Evolutionary conservation across 2,888 invertebrate species (phyloP), one percentile per base, ranked within the genome.

Genomic region (Eucriotettix oculatus): DNA sequence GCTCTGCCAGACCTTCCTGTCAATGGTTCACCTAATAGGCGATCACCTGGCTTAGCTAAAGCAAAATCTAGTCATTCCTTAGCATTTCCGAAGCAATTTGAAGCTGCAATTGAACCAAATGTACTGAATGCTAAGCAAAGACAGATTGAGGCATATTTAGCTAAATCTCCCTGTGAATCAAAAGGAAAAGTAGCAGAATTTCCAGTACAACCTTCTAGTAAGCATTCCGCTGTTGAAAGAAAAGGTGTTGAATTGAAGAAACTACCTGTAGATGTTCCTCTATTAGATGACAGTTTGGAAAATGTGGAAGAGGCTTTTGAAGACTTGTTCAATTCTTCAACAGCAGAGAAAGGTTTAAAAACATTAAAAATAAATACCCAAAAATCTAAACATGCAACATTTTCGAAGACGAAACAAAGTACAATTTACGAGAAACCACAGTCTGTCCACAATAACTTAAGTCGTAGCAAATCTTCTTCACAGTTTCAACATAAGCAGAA

Each of bases 241-340:
- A 16, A 16, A n/a, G 16, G 16, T 43, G 40, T 14, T 17, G n/a
- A 17, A 43, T 42, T 58, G 17, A 42, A 52, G 58, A 43, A 60
- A 42, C 42, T 54, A 10, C 14, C 59, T 14, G 40, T 41, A 12
- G 59, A 62, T 48, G 42, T 58, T 16, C 58, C 61, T 43, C 43
- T 61, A 48, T 52, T 60, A 73, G 83, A 78, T 74, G 70, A 70
- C 59, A 68, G 69, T 61, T 64, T 70, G 12, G 70, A 69, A 10
- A 88, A 90, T 75, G 87, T 90, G 63, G 92, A 92, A 72, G 85
- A 85, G 76, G 89, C 89, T 67, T 92, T 92, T 77, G 91, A 92
- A 73, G 85, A 86, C 74, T 80, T 92, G 68, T 88, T 91, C 78
- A 75, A 73, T 65, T 74, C 75, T 66, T 70, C 74, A 42, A 73